phyloP scores from a whole-genome alignment of 64 coral and sea anemone genomes.

The Actinia equina region DNA sequence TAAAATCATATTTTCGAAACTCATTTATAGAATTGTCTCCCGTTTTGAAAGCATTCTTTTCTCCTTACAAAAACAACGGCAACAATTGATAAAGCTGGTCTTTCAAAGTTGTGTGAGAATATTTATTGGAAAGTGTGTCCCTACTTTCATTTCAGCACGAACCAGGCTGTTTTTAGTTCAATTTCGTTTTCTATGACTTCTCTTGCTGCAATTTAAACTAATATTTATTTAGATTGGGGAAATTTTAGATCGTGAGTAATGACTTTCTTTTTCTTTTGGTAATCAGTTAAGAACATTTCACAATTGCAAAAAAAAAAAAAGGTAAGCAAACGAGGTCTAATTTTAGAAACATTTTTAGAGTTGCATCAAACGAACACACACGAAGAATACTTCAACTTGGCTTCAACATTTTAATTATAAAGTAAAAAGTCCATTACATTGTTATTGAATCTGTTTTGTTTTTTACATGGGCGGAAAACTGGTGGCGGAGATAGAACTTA shows the following conservation, averaged over 20 bases:
- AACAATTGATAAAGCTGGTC: too few relatives aligned
- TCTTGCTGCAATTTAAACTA: not conserved
- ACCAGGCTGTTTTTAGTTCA: not conserved
- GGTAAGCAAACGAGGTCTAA: not conserved
- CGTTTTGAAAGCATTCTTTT: too few relatives aligned
- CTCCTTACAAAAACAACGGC: too few relatives aligned
- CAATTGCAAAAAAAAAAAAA: not conserved
- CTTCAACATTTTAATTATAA: not conserved
- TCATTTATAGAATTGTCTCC: too few relatives aligned
- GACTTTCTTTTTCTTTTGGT: not conserved
- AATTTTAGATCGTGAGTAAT: not conserved
- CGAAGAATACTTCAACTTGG: slow-evolving; percentile 3
- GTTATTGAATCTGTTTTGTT: not conserved
- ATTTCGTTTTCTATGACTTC: not conserved
- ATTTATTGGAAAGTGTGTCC: not conserved
- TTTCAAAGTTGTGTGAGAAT: not conserved
- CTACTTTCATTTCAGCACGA: not conserved
- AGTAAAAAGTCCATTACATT: not conserved
- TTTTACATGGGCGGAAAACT: slow-evolving; percentile 1
- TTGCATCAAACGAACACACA: not conserved
- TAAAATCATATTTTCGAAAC: too few relatives aligned
- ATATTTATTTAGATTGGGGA: not conserved
- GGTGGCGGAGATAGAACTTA: not conserved
- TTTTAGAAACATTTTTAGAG: slow-evolving; percentile 4
- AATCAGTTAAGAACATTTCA: not conserved